Base-by-base conservation (phyloP, 2,113 vertebrate species). In the Scopus umbretta region DNA sequence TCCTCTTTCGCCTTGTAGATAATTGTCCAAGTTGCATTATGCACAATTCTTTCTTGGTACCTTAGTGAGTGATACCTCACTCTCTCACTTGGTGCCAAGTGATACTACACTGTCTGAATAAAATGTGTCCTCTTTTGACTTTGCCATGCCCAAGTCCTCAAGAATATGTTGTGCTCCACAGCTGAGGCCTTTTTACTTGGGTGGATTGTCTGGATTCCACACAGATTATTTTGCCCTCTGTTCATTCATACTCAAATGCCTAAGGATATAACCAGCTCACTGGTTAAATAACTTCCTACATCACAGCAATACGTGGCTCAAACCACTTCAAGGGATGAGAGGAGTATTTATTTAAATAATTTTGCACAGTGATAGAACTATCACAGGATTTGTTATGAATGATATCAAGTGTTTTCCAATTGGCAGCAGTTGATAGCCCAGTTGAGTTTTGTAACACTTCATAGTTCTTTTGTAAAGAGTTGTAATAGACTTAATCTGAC, bases 251-350 rank as follows among this genome's bases (percentile, higher is more conserved):
- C 55, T 74, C 38, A 58, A 92, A 52, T 34, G 91, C 91, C 80
- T 85, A 38, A 85, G 92, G 92, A 61, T n/a, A 85, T 34, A 92
- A 81, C 30, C 73, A 80, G 68, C 40, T 92, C 76, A 89, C 78
- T 87, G 76, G 80, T 75, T 84, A 94, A 89, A 63, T 7, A 56
- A 20, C 43, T 45, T 81, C 91, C 58, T 91, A 79, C 84, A 94
- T 94, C 95, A 97, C 49, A 80, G 89, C 0, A 0, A 43, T 74
- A 42, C 50, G 11, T 65, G 56, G 56, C 16, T 8, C 70, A 87
- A 84, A 82, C 86, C 84, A 95, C 88, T 92, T 96, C 92, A 95
- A 92, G 53, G 71, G 49, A 76, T 53, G 53, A 92, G 62, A 94
- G 42, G 25, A 68, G 16, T 49, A 81, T 8, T 87, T 94, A n/a